These are phyloP conservation scores for Eupsilia transversa DNA, from an alignment of 2,888 invertebrate genomes.

Conservation along the genomic window DNA sequence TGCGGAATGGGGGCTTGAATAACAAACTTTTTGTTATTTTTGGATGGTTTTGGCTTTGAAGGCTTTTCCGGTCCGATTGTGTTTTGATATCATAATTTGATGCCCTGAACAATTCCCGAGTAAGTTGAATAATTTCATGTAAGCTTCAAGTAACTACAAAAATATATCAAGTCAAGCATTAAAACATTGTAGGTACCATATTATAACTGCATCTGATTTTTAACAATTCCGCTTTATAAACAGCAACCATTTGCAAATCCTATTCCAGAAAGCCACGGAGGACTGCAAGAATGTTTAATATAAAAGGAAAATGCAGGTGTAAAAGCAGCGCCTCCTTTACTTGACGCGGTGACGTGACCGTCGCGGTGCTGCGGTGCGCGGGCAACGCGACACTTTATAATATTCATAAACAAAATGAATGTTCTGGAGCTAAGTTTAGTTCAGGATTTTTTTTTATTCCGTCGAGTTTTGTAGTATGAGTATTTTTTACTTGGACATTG, in stretches of 20 bases:
- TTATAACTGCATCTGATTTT: neutral
- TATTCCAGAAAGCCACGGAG: slow-evolving; percentile 4
- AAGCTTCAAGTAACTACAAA: neutral
- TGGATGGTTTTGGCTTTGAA: slow-evolving; percentile 30
- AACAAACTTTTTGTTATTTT: slow-evolving; percentile 45
- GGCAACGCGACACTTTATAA: slow-evolving; percentile 75
- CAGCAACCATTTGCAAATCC: slow-evolving; percentile 12
- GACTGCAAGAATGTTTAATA: slow-evolving; percentile 50
- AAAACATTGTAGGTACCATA: neutral
- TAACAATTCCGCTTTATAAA: neutral
- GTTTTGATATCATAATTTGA: slow-evolving; percentile 27
- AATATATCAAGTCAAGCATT: neutral
- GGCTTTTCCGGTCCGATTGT: slow-evolving; percentile 18
- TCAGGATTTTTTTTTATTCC: neutral
- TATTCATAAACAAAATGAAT: slow-evolving; percentile 81
- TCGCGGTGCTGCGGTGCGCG: slow-evolving; percentile 50
- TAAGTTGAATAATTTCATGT: neutral
- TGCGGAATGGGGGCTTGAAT: slow-evolving; percentile 49
- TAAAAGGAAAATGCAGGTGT: slow-evolving; percentile 40
- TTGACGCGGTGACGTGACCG: slow-evolving; percentile 41
- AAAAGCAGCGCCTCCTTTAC: slow-evolving; percentile 23
- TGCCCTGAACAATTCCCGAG: neutral
- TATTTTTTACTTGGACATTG: neutral
- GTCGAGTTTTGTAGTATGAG: neutral
- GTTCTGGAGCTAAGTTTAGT: slow-evolving; percentile 59